Base-by-base conservation (phyloP, 2,113 vertebrate genomes). In the Bubo scandiacus region DNA sequence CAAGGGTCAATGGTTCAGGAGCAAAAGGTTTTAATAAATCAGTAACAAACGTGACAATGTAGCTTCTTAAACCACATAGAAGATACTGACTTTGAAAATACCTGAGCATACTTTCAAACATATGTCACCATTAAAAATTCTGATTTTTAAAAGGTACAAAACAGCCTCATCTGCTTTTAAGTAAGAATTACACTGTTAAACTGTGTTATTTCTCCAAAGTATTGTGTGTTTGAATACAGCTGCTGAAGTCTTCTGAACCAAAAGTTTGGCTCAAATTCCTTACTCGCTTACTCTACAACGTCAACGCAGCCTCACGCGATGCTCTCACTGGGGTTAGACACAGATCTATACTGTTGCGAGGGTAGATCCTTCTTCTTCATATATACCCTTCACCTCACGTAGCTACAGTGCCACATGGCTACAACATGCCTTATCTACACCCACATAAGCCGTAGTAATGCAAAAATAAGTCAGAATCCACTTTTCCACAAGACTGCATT, bases 341-440 rank as follows among this genome's bases (percentile, higher is more conserved):
- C 12, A 4, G 78, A 55, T 10, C 49, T 12, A 1, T 1, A 8
- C 38, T 2, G 59, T 0, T 19, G 55, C 8, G 12, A 38, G 57
- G 66, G 77, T 0, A 49, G 4, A 79, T 40, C 68, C 72, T 23
- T 4, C 23, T 5, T 15, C 57, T 43, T 14, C 45, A 2, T 3
- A 2, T 1, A 2, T 3, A n/a, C 1, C 86, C 70, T 30, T 26
- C 52, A 0, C 80, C 3, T 26, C 36, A 1, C 18, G 1, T 1
- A 34, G 27, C 70, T 15, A 3, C 29, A 40, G 57, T 2, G 32
- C 55, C 90, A 45, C 45, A 55, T 0, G 71, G 57, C 23, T 5
- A 21, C 4, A 27, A 49, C 12, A 15, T 2, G 58, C 61, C 27
- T 6, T 1, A 20, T 1, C 61, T 4, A 30, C 92, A n/a, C 32